Base-by-base conservation (phyloP, 2,888 invertebrate species). In the Lamproptera curius region DNA sequence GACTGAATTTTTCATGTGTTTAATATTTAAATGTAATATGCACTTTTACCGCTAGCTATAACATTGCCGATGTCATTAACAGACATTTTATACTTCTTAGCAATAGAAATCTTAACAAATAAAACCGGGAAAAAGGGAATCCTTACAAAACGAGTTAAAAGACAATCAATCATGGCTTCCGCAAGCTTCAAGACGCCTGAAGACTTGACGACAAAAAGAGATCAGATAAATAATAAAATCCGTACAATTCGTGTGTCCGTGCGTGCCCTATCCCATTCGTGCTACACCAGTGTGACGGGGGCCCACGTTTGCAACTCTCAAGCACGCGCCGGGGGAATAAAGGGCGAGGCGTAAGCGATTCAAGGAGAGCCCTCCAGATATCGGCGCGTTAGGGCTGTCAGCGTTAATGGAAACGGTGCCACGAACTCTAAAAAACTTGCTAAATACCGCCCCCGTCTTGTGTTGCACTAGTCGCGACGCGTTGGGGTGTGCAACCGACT, bases 361-460 rank as follows among this genome's bases (percentile, higher is more conserved):
- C 77, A 82, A 83, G 80, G 83, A 81, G 82, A 81, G 81, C 81
- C 67, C 78, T 77, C 69, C 63, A 75, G 75, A 70, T 77, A 81
- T 76, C 68, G 76, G 66, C n/a, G 65, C 66, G 65, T 54, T 65
- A 84, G 82, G 84, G 85, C 65, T 83, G 78, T 70, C 79, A 73
- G 63, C 67, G 57, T 15, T 75, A 75, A 73, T 76, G 73, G 72
- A 67, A 68, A 53, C 49, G 46, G 52, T 54, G n/a, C 11, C 23
- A 28, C 33, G 26, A 28, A 28, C 6, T 6, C 10, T n/a, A n/a
- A 6, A 6, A 10, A 28, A 28, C 28, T 6, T 6, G 28, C 10
- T 2, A 10, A 28, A 28, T 9, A 10, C 6, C 28, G 9, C 9
- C 8, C 23, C n/a, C 9, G 9, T 28, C 28, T n/a, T n/a, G n/a